These are phyloP conservation scores for Zeuzera pyrina DNA, from an alignment of 2,888 invertebrate species.

Conservation along the genomic window DNA sequence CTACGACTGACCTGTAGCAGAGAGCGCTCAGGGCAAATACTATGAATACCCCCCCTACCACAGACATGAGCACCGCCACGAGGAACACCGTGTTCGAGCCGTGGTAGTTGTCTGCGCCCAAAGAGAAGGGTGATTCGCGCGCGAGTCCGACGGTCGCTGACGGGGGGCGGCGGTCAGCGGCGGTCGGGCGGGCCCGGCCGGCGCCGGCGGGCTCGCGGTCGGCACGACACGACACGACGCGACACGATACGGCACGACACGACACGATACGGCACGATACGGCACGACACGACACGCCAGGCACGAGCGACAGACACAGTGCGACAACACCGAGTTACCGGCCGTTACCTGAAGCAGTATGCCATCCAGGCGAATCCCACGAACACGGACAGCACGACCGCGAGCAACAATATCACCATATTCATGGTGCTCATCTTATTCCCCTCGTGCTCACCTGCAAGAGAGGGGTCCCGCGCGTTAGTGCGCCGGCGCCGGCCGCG, in stretches of 20 bases:
- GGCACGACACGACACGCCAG: slow-evolving; percentile 44
- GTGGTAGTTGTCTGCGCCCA: slow-evolving; percentile 92
- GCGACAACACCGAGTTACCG: slow-evolving; percentile 68
- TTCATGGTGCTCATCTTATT: slow-evolving; percentile 90
- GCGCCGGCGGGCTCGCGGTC: slow-evolving; percentile 41
- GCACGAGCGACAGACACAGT: slow-evolving; percentile 58
- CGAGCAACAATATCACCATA: slow-evolving; percentile 94
- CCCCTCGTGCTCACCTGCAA: slow-evolving; percentile 82
- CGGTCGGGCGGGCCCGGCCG: slow-evolving; percentile 20
- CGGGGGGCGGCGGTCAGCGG: slow-evolving; percentile 15
- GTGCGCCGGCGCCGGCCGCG: slow-evolving; percentile 65
- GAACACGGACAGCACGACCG: slow-evolving; percentile 94
- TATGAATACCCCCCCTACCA: slow-evolving; percentile 99
- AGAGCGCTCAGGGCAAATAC: slow-evolving; percentile 99
- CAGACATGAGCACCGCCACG: slow-evolving; percentile 98
- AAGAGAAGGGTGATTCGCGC: slow-evolving; percentile 39
- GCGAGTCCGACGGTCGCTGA: slow-evolving; percentile 13
- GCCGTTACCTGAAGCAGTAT: slow-evolving; percentile 92
- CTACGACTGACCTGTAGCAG: slow-evolving; percentile 99
- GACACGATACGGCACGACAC: slow-evolving; percentile 26
- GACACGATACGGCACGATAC: slow-evolving; percentile 24
- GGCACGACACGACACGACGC: slow-evolving; percentile 35
- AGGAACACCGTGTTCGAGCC: slow-evolving; percentile 98
- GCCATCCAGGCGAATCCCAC: slow-evolving; percentile 96
- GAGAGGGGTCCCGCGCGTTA: slow-evolving; percentile 69